Percentiles rank a stretch among this genome's conserved stretches.
Conservation (phyloP, 2,113 vertebrate species). For the Poeciliopsis occidentalis region DNA sequence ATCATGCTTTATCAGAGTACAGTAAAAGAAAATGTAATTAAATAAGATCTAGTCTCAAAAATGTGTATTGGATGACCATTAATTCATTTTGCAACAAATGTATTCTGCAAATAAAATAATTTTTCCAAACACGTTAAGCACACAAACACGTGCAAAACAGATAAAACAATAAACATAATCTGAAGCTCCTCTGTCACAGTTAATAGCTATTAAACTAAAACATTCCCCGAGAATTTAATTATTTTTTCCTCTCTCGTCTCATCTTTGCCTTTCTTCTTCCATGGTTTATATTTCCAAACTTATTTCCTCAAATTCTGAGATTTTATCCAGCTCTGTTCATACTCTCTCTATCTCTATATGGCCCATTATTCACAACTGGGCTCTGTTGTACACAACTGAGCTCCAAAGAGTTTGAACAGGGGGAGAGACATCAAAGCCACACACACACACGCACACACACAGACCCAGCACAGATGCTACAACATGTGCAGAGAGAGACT, state of each 20-base stretch:
- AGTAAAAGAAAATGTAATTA: background rate
- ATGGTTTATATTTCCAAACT: constrained; percentile 25
- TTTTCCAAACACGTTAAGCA: constrained; percentile 1
- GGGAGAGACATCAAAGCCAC: constrained; percentile 50
- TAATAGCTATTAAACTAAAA: constrained; percentile 69
- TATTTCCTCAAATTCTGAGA: constrained; percentile 52
- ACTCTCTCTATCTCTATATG: constrained; percentile 13
- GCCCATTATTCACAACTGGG: constrained; percentile 71
- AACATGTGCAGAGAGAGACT: constrained; percentile 50
- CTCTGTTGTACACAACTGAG: constrained; percentile 55
- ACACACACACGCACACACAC: constrained; percentile 21
- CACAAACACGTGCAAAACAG: background rate
- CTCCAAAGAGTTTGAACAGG: constrained; percentile 7
- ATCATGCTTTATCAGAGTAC: background rate
- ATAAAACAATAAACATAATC: constrained; percentile 33
- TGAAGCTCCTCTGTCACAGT: constrained; percentile 38
- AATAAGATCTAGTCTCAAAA: background rate
- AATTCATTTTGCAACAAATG: background rate
- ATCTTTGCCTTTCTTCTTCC: constrained; percentile 27
- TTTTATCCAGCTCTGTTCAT: constrained; percentile 37
- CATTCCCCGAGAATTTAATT: constrained; percentile 67
- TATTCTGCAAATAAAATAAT: background rate
- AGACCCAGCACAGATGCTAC: constrained; percentile 51
- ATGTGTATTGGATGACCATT: background rate
- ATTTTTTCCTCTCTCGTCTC: constrained; percentile 48